A percentile compares a stretch with the other conserved stretches of the same genome.
phyloP scores from a whole-genome alignment of 2,797 vertebrate genomes.

The Triplophysa yarkandensis region DNA sequence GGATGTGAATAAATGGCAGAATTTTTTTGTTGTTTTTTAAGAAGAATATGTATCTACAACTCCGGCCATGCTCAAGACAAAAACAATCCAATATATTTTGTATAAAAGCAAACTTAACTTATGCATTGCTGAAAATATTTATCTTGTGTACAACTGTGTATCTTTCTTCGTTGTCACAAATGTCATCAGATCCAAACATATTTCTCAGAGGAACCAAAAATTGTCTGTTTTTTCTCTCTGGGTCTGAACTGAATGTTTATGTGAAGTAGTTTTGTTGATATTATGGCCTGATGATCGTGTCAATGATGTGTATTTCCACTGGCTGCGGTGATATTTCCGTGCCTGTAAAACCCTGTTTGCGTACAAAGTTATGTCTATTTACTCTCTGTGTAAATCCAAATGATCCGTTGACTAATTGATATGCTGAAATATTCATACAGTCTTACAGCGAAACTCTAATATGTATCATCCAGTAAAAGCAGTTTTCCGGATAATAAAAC shows the following conservation, averaged over 20 bases:
- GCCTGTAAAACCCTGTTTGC: conserved; percentile 45
- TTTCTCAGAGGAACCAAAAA: conserved; percentile 26
- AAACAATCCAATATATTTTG: conserved; percentile 18
- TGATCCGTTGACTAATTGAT: conserved; percentile 36
- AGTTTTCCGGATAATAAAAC: conserved; percentile 18
- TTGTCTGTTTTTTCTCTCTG: conserved; percentile 22
- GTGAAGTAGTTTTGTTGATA: conserved; percentile 39
- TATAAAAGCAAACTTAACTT: conserved; percentile 19
- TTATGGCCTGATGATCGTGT: conserved; percentile 37
- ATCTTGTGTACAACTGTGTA: conserved; percentile 7
- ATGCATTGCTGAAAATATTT: conserved; percentile 8
- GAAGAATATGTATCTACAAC: too few relatives aligned
- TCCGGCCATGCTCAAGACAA: background rate
- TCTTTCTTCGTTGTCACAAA: conserved; percentile 1
- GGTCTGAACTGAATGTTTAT: conserved; percentile 34
- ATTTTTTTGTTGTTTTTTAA: too few relatives aligned
- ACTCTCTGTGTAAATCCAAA: conserved; percentile 38
- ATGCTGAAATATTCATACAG: conserved; percentile 51
- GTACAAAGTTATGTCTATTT: conserved; percentile 38
- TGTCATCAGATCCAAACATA: conserved; percentile 35
- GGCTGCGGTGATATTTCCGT: conserved; percentile 25
- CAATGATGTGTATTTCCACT: conserved; percentile 40
- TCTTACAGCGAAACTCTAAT: conserved; percentile 32
- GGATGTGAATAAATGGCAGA: too few relatives aligned
- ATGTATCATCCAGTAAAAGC: conserved; percentile 16